Conservation (phyloP, 35 echinoderm and acorn worm species). For the Holothuria glaberrima region DNA sequence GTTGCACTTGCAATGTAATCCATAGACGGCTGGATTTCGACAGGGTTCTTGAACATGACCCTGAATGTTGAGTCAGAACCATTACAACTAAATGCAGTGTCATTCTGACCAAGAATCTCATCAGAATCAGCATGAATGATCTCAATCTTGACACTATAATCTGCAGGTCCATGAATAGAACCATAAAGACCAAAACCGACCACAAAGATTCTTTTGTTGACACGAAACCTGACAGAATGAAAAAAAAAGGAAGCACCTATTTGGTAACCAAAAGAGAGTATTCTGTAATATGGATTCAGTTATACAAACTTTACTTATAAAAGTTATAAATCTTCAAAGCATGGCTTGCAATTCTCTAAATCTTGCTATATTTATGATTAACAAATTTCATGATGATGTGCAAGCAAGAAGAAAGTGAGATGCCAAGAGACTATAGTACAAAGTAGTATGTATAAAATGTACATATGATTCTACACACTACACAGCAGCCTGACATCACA, state of each 20-base stretch:
- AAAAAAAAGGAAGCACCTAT: not conserved
- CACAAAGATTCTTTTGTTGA: conserved; percentile 95
- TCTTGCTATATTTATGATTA: too few species aligned
- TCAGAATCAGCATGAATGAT: conserved; percentile 90
- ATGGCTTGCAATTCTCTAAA: not conserved
- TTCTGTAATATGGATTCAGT: not conserved
- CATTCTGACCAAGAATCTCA: conserved; percentile 90
- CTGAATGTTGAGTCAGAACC: conserved; percentile 92
- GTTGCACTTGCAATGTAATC: conserved; percentile 96
- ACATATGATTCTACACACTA: too few species aligned
- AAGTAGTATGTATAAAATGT: too few species aligned
- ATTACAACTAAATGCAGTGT: conserved; percentile 97
- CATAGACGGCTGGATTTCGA: conserved; percentile 86
- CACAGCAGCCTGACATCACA: too few species aligned
- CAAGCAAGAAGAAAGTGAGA: too few species aligned
- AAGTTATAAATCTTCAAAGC: not conserved
- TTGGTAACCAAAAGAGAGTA: not conserved
- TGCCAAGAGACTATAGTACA: too few species aligned
- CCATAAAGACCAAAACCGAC: conserved; percentile 98
- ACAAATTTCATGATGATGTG: too few species aligned
- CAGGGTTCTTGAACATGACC: conserved; percentile 92
- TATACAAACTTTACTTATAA: not conserved
- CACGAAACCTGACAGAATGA: conserved; percentile 77
- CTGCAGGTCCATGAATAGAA: conserved; percentile 98
- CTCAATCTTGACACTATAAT: conserved; percentile 97